A percentile compares a stretch with the other conserved stretches of the same genome.
Conservation (phyloP, 2,113 vertebrate genomes). For the Pygoscelis adeliae region DNA sequence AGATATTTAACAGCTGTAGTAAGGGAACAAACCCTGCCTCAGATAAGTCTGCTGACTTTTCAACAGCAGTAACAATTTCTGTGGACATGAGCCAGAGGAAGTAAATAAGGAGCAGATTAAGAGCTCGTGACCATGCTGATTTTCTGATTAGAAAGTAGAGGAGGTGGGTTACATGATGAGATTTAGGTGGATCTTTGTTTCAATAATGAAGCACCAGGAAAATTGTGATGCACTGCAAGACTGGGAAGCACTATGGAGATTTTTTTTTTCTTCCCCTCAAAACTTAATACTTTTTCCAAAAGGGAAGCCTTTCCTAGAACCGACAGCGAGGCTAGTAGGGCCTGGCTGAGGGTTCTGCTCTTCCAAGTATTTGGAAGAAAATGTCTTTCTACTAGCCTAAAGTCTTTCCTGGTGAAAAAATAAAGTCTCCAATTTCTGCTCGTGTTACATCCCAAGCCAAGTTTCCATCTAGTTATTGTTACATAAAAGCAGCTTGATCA, state of each 20-base stretch:
- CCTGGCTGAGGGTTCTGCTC: neutral
- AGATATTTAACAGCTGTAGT: neutral
- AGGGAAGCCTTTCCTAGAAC: neutral
- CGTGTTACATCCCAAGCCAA: neutral
- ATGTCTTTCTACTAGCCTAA: neutral
- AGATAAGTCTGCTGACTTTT: neutral
- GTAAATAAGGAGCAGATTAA: neutral
- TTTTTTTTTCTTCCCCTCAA: accelerated
- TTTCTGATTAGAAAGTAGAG: neutral
- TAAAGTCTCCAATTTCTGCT: neutral
- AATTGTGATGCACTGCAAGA: neutral
- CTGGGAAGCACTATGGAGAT: neutral
- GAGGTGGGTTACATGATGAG: neutral
- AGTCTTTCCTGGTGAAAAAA: neutral
- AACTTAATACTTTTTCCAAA: neutral
- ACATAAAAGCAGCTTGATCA: neutral
- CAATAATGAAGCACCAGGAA: neutral
- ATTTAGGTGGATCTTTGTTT: neutral
- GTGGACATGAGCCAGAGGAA: neutral
- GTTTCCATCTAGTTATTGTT: neutral
- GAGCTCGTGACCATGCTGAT: neutral
- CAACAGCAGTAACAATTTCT: neutral
- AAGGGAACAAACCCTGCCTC: neutral
- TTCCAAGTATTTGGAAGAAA: neutral
- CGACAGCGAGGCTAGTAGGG: accelerated